Base-by-base conservation (phyloP, 1,140 invertebrate genomes). In the Drosophila oshimai region DNA sequence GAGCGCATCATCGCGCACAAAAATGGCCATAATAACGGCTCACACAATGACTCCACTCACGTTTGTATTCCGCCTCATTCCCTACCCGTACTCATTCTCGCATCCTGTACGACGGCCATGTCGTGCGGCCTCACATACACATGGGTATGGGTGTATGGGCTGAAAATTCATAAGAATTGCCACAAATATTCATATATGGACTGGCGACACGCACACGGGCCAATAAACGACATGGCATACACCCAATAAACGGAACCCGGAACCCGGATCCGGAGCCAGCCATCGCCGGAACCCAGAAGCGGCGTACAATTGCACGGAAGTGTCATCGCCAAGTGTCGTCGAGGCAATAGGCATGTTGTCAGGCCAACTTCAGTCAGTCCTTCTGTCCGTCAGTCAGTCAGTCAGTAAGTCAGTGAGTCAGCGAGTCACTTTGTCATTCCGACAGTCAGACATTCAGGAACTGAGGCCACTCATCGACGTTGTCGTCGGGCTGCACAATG, bases 81-180 rank as follows among this genome's bases (percentile, higher is more conserved):
- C 24, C 7, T 22, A 62, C 31, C 53, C 55, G 22, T 36, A 65
- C 34, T 74, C 74, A 65, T 84, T 67, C 57, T 65, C 73, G 71
- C 70, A 50, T 84, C 75, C 78, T 74, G 53, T 74, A 57, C 76
- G 64, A 57, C 76, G 64, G 41, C 49, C 44, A 39, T 71, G 57
- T 67, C 62, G 45, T 75, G 53, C 62, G 28, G 72, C 46, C 46
- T 69, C 47, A 75, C 73, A 73, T 60, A 57, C 54, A 61, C 50
- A 64, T 68, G 77, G n/a, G n/a, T n/a, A n/a, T n/a, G n/a, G n/a
- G n/a, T n/a, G n/a, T n/a, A n/a, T n/a, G 76, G 72, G 55, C 72
- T 72, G 75, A 80, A 86, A 86, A 84, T 80, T 84, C 81, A 84
- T 84, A 84, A 84, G 80, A 84, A 84, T 86, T 84, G 71, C 80